These are phyloP conservation scores for Lasioglossum lativentre DNA, from an alignment of 2,888 invertebrate genomes.

Conservation along the genomic window DNA sequence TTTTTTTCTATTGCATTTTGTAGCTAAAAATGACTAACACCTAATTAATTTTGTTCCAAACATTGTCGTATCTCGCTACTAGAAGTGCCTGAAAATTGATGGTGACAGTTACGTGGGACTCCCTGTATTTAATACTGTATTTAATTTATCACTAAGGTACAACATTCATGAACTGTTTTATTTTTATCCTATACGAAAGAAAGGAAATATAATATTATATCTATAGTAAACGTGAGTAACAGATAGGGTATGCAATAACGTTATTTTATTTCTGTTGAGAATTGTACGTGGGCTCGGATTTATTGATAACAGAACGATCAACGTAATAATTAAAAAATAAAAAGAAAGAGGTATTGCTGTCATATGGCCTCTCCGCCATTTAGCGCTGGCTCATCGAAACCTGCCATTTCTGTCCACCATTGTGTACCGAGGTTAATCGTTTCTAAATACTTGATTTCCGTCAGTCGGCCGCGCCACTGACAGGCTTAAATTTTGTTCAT, in stretches of 20 bases:
- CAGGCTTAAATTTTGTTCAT: neutral
- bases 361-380: neutral
- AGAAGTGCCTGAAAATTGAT: too few relatives aligned
- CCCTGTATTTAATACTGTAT: too few relatives aligned
- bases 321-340: neutral
- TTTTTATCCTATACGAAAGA: too few relatives aligned
- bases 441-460: slow-evolving; percentile 5
- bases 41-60: too few relatives aligned
- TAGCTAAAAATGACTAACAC: too few relatives aligned
- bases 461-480: neutral
- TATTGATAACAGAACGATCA: neutral
- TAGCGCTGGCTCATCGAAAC: neutral
- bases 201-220: too few relatives aligned
- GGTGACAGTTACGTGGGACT: too few relatives aligned
- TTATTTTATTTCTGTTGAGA: neutral
- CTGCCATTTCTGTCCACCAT: neutral
- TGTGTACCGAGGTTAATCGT: slow-evolving; percentile 3
- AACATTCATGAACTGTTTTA: too few relatives aligned
- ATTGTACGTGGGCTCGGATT: neutral
- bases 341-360: neutral
- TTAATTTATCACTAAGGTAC: too few relatives aligned
- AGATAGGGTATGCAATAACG: neutral
- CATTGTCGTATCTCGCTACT: too few relatives aligned
- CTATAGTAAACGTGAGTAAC: neutral
- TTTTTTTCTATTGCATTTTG: too few relatives aligned